Evolutionary conservation across 1,140 invertebrate species (phyloP).

Genomic region (Oedothorax gibbosus): DNA sequence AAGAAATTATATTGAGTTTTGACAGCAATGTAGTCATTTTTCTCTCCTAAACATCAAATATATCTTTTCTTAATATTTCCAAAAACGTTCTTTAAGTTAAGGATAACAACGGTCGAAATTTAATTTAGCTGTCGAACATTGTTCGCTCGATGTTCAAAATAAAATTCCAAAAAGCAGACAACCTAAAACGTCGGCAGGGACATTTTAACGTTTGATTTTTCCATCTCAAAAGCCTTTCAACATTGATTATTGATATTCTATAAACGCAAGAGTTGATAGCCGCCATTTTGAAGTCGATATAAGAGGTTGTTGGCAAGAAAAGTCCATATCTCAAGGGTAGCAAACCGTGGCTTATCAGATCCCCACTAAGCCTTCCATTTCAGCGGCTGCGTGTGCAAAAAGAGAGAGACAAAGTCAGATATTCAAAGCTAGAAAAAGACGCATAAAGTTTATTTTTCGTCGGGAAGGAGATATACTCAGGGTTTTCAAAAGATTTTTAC

Average conservation of each 20-base stretch:
- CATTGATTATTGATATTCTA: conserved; percentile 58
- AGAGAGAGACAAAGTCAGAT: conserved; percentile 12
- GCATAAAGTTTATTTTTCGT: conserved; percentile 26
- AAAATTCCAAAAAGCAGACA: background rate
- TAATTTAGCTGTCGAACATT: background rate
- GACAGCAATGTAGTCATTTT: too few relatives aligned
- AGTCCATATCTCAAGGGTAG: background rate
- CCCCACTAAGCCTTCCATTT: background rate
- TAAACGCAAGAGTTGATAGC: conserved; percentile 43
- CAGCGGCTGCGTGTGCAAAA: conserved; percentile 3
- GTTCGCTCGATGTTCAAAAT: background rate
- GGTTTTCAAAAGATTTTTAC: conserved; percentile 32
- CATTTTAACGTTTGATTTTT: conserved; percentile 55
- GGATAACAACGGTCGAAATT: too few relatives aligned
- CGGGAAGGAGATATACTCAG: background rate
- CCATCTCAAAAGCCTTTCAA: conserved; percentile 47
- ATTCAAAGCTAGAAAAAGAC: conserved; percentile 4
- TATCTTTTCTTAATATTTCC: too few relatives aligned
- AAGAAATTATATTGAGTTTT: too few relatives aligned
- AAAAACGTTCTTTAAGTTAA: too few relatives aligned
- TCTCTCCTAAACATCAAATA: too few relatives aligned
- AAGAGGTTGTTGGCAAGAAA: background rate
- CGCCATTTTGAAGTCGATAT: conserved; percentile 33
- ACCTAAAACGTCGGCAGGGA: conserved; percentile 36
- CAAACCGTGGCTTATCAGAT: conserved; percentile 32